Evolutionary conservation across 2,113 vertebrate species (phyloP).

Genomic region (Dromaius novaehollandiae): DNA sequence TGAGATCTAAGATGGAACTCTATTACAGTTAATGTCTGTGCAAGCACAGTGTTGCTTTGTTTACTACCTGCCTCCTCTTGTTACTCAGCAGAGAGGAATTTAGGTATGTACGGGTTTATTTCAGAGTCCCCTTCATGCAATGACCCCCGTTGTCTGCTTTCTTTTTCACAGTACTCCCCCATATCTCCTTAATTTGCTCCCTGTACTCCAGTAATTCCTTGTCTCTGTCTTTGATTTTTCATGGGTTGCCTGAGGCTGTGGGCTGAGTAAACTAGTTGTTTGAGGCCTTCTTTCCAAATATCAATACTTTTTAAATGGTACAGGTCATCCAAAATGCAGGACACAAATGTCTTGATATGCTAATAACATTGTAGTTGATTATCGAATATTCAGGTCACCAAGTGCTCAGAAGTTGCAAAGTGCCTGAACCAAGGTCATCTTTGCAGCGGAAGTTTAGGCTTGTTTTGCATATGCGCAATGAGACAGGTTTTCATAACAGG

Average conservation of each 20-base stretch:
- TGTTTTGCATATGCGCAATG: neutral
- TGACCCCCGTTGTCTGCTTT: neutral
- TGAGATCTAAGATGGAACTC: neutral
- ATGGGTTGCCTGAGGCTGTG: neutral
- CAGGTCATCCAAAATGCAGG: neutral
- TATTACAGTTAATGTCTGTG: neutral
- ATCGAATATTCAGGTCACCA: neutral
- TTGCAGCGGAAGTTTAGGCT: neutral
- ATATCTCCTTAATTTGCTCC: neutral
- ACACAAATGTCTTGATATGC: neutral
- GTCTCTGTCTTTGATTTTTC: neutral
- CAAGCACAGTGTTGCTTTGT: neutral
- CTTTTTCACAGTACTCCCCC: neutral
- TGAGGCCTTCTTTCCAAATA: neutral
- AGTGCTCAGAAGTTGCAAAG: neutral
- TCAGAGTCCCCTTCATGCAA: neutral
- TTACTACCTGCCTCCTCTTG: neutral
- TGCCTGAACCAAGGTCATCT: neutral
- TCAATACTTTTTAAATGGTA: neutral
- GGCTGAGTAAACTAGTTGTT: neutral
- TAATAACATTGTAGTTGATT: neutral
- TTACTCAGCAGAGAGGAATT: neutral
- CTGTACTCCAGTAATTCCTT: neutral
- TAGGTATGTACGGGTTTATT: neutral
- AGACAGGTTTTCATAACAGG: neutral